Evolutionary conservation across 1,140 invertebrate species (phyloP), one percentile per base, ranked within the genome.

Genomic region (Leptopilina clavipes): DNA sequence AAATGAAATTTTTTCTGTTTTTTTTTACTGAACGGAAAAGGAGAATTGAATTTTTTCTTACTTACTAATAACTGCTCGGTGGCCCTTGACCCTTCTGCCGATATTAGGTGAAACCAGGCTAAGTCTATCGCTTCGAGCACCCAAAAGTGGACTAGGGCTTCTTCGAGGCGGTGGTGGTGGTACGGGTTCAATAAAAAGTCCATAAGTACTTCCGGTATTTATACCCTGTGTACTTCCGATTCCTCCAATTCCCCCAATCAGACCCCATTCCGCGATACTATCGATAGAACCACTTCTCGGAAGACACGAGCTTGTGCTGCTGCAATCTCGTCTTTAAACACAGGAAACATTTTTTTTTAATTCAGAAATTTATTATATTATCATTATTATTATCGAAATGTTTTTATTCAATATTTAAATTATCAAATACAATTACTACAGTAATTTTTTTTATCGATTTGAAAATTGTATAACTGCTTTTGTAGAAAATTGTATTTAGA

Each of bases 261-360:
- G 56, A 71, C 86, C 83, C 89, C 89, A 88, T 84, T 89, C 87
- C 40, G 88, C 86, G 18, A 90, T 77, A 82, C 91, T 92, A 89
- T 96, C 95, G 84, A 96, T 96, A 86, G 95, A 96, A 70, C 94
- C 94, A 59, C 95, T 96, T 3, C 95, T 92, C n/a, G 94, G 94
- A 22, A 89, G 81, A 76, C 87, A 89, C 9, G 87, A 88, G 72
- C 87, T 83, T 25, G 85, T 85, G 17, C 85, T 78, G 71, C 83
- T 87, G 77, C 81, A 85, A 10, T 88, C 85, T 72, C 86, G 83
- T 76, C 87, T 89, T 82, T 74, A 79, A 76, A 84, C 78, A 74
- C 45, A 56, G 9, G 44, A 5, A 73, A 22, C n/a, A n/a, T n/a
- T n/a, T n/a, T n/a, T n/a, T n/a, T n/a, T 74, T 19, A 0, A 56